A percentile compares a stretch with the other conserved stretches of the same genome.
These are phyloP conservation scores for Epistrophe grossulariae DNA, from an alignment of 2,888 invertebrate genomes.

Conservation along the genomic window DNA sequence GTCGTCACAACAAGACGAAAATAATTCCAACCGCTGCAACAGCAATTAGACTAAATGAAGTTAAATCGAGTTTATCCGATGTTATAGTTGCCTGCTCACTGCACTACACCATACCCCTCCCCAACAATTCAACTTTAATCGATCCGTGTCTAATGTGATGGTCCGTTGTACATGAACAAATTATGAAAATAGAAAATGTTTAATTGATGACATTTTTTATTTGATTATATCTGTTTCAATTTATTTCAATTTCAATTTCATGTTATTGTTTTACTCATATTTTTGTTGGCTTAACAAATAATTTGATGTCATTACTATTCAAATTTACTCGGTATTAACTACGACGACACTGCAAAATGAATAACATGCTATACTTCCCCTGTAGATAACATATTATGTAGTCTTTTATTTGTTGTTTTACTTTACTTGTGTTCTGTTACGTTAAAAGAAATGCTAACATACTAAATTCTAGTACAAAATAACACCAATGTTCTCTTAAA, in stretches of 20 bases:
- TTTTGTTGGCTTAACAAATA: neutral
- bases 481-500: neutral
- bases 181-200: slow-evolving; percentile 63
- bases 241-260: neutral
- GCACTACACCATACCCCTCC: neutral
- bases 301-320: neutral
- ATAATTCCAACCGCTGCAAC: slow-evolving; percentile 51
- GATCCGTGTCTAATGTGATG: slow-evolving; percentile 65
- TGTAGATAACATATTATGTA: neutral
- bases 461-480: neutral
- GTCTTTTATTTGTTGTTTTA: neutral
- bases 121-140: neutral
- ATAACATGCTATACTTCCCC: neutral
- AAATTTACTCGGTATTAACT: neutral
- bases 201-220: slow-evolving; percentile 64
- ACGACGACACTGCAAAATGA: neutral
- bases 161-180: slow-evolving; percentile 43
- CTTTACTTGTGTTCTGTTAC: neutral
- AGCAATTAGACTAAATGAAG: slow-evolving; percentile 71
- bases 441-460: neutral
- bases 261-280: neutral
- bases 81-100: slow-evolving; percentile 3
- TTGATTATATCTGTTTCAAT: slow-evolving; percentile 19
- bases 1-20: slow-evolving; percentile 52
- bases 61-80: slow-evolving; percentile 67